These are phyloP conservation scores for Babylonia areolata DNA, from an alignment of 1,140 invertebrate genomes.

Conservation along the genomic window DNA sequence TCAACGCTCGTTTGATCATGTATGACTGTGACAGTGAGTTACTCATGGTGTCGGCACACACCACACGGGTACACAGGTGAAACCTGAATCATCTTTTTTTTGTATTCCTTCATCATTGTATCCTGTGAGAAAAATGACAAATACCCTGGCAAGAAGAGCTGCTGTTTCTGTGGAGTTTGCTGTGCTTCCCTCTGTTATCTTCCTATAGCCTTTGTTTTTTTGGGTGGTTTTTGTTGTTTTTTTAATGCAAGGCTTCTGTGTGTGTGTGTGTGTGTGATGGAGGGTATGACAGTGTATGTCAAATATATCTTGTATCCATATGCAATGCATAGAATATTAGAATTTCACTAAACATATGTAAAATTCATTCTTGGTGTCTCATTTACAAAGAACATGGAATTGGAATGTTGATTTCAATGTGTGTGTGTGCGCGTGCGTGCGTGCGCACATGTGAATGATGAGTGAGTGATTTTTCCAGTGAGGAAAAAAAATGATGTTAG, in stretches of 20 bases:
- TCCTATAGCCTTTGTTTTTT: no score
- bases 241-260: not conserved
- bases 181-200: not conserved
- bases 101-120: not conserved
- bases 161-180: not conserved
- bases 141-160: not conserved
- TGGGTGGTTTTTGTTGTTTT: not conserved
- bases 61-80: not conserved
- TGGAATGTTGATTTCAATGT: not conserved
- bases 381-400: not conserved
- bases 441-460: not conserved
- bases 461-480: not conserved
- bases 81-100: not conserved
- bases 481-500: not conserved
- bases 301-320: not conserved
- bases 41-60: not conserved
- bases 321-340: slow-evolving; percentile 4
- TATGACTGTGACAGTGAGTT: not conserved
- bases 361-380: not conserved
- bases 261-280: not conserved
- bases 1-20: not conserved
- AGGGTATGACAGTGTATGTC: not conserved
- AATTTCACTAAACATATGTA: not conserved
- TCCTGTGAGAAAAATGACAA: no score
- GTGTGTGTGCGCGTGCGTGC: not conserved